A percentile compares a stretch with the other conserved stretches of the same genome.
phyloP scores from a whole-genome alignment of 2,113 vertebrate genomes.

The Seriola dumerili region DNA sequence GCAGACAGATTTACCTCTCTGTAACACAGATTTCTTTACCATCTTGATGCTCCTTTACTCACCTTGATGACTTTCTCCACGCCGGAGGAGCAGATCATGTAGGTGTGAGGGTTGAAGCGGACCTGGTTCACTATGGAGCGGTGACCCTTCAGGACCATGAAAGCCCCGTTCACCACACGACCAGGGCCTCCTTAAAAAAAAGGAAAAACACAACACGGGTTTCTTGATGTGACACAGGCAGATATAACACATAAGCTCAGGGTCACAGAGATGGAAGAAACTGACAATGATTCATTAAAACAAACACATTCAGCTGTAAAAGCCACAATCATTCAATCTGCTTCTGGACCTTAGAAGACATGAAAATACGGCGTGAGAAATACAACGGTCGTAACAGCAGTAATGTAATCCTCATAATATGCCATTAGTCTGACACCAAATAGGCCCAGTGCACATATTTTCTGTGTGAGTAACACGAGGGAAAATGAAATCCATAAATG shows the following conservation, averaged over 20 bases:
- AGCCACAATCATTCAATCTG: constrained; percentile 3
- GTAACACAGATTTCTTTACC: too few relatives aligned
- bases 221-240: background rate
- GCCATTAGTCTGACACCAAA: constrained; percentile 45
- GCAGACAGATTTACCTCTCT: background rate
- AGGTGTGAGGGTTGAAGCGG: constrained; percentile 97
- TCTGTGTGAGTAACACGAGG: constrained; percentile 53
- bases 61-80: constrained; percentile 99
- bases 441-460: constrained; percentile 57
- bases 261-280: background rate
- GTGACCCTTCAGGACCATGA: constrained; percentile 98
- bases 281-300: constrained; percentile 1
- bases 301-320: background rate
- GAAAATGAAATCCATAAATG: constrained; percentile 61
- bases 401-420: constrained; percentile 23
- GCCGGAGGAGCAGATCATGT: constrained; percentile 99
- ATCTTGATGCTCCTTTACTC: constrained; percentile 56
- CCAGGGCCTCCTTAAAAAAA: constrained; percentile 89
- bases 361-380: constrained; percentile 7
- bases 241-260: background rate
- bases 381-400: background rate
- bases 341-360: background rate
- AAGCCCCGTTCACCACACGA: constrained; percentile 96
- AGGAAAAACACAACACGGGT: background rate
- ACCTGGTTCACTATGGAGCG: constrained; percentile 99